Conservation (phyloP, 2,888 invertebrate genomes). For the Pristionchus mayeri region DNA sequence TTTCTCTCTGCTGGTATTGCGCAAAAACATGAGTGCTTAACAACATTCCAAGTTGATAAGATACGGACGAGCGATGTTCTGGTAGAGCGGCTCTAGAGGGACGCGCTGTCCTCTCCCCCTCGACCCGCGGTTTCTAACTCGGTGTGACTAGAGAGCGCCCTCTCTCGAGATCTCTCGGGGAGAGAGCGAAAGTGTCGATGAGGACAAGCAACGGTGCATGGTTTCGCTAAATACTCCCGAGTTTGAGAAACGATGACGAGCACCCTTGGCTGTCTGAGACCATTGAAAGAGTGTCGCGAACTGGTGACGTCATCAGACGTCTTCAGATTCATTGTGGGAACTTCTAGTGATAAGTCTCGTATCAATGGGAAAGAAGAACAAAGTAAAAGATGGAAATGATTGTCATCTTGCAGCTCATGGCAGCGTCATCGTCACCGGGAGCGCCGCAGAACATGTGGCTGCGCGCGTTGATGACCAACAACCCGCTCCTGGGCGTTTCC, state of each 20-base stretch:
- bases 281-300: too few relatives aligned
- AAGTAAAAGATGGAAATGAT: too few relatives aligned
- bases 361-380: too few relatives aligned
- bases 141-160: background rate
- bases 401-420: slow-evolving; percentile 36
- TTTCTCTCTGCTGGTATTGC: slow-evolving; percentile 20
- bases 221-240: background rate
- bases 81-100: too few relatives aligned
- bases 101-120: background rate
- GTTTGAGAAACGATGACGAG: slow-evolving; percentile 22
- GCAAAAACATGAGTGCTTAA: slow-evolving; percentile 44
- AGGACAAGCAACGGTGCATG: slow-evolving; percentile 9
- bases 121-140: background rate
- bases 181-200: slow-evolving; percentile 10
- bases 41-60: slow-evolving; percentile 42
- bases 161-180: background rate
- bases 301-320: background rate
- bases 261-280: slow-evolving; percentile 40
- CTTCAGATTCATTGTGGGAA: too few relatives aligned
- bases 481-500: slow-evolving; percentile 11
- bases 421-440: background rate
- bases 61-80: background rate
- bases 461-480: slow-evolving; percentile 34
- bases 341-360: too few relatives aligned
- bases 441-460: slow-evolving; percentile 16